phyloP scores from a whole-genome alignment of 2,888 invertebrate species.

The Nephrocerus scutellatus region DNA sequence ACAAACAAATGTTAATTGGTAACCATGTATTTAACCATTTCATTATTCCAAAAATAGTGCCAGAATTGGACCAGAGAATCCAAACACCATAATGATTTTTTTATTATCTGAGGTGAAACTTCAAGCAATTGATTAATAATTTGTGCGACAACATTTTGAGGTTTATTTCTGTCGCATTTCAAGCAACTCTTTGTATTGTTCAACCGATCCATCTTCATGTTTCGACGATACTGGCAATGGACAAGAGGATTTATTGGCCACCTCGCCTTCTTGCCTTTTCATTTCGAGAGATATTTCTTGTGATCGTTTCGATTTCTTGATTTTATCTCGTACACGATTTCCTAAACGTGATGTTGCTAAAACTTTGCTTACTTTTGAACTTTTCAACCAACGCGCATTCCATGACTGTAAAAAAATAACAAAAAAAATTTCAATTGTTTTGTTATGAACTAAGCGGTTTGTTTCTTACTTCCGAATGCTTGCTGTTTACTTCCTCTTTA shows the following conservation, averaged over 20 bases:
- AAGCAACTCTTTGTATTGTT: slow-evolving; percentile 51
- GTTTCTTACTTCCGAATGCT: not conserved
- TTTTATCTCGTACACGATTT: slow-evolving; percentile 57
- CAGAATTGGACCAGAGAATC: too few species aligned
- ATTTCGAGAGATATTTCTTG: too few species aligned
- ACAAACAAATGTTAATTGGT: too few species aligned
- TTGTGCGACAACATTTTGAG: too few species aligned
- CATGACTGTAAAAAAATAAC: slow-evolving; percentile 46
- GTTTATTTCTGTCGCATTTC: slow-evolving; percentile 37
- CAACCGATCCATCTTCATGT: slow-evolving; percentile 51
- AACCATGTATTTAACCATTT: too few species aligned
- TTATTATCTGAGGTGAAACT: too few species aligned
- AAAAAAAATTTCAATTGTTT: slow-evolving; percentile 5
- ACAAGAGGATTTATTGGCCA: slow-evolving; percentile 19
- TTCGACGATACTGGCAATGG: slow-evolving; percentile 28
- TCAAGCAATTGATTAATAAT: too few species aligned
- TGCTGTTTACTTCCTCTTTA: slow-evolving; percentile 8
- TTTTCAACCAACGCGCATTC: slow-evolving; percentile 56
- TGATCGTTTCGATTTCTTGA: slow-evolving; percentile 46
- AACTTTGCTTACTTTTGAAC: slow-evolving; percentile 55
- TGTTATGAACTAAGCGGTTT: slow-evolving; percentile 12
- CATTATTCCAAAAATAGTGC: too few species aligned
- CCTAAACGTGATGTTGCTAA: slow-evolving; percentile 52
- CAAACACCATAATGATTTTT: too few species aligned
- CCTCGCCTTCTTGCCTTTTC: slow-evolving; percentile 18